Evolutionary conservation across 2,888 invertebrate species (phyloP).

Genomic region (Chaitophorus viminalis): DNA sequence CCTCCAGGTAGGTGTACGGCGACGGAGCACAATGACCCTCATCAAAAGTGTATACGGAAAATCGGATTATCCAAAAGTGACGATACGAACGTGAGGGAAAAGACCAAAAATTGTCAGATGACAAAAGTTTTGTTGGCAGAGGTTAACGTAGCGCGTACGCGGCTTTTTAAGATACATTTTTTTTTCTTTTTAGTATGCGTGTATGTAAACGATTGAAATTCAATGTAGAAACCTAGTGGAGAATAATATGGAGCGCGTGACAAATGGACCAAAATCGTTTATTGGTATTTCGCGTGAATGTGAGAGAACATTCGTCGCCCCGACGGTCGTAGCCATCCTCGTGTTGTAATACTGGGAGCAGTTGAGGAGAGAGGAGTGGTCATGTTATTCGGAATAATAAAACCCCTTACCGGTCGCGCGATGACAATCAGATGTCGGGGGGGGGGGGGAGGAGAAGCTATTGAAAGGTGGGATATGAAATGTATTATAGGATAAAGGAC

Average conservation of each 20-base stretch:
- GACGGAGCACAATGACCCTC: neutral
- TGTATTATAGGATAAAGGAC: neutral
- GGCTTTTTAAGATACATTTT: neutral
- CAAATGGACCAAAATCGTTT: conserved; percentile 1
- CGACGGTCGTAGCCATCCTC: too few relatives aligned
- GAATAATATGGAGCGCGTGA: neutral
- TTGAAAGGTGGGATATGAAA: neutral
- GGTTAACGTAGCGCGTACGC: neutral
- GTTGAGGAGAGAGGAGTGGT: neutral
- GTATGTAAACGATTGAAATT: neutral
- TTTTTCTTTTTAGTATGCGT: neutral
- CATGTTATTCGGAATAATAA: neutral
- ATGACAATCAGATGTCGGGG: neutral
- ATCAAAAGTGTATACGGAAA: neutral
- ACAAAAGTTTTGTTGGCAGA: neutral
- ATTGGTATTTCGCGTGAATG: neutral
- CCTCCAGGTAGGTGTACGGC: neutral
- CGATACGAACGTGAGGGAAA: neutral
- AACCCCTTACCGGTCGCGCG: neutral
- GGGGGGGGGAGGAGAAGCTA: too few relatives aligned
- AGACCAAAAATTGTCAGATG: neutral
- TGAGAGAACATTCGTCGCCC: too few relatives aligned
- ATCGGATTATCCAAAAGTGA: neutral
- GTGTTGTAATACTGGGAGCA: too few relatives aligned
- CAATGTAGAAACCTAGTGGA: neutral